Percentiles rank a stretch among this genome's conserved stretches.
Conservation (phyloP, 2,113 vertebrate species). For the Carettochelys insculpta region DNA sequence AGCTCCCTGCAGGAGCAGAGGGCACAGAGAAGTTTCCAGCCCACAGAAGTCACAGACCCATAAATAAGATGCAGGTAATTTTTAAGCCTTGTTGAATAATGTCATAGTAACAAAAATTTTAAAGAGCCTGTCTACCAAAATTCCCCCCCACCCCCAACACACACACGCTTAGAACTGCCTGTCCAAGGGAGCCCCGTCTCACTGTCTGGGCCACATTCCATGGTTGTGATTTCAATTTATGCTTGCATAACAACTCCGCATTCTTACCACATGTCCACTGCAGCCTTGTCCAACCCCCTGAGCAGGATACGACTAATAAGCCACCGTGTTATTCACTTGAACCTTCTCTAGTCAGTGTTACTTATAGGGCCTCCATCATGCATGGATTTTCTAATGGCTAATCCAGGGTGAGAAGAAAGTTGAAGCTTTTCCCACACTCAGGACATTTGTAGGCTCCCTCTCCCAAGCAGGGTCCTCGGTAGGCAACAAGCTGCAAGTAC, state of each 20-base stretch:
- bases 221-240: background rate
- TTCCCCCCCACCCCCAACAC: too few species aligned
- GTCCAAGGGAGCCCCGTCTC: background rate
- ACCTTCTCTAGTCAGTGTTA: background rate
- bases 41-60: too few species aligned
- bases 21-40: too few species aligned
- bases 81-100: too few species aligned
- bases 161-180: too few species aligned
- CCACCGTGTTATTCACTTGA: background rate
- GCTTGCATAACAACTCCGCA: background rate
- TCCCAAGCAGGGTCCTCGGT: too few species aligned
- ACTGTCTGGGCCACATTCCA: background rate
- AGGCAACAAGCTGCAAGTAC: too few species aligned
- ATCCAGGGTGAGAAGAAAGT: background rate
- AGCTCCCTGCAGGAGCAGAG: too few species aligned
- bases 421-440: background rate
- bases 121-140: too few species aligned
- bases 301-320: background rate
- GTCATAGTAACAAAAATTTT: too few species aligned
- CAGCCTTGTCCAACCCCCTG: background rate
- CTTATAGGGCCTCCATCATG: background rate
- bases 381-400: background rate
- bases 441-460: background rate
- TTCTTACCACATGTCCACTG: background rate
- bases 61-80: too few species aligned